Evolutionary conservation across 2,888 invertebrate genomes (phyloP).

Genomic region (Herminia tarsipennalis): DNA sequence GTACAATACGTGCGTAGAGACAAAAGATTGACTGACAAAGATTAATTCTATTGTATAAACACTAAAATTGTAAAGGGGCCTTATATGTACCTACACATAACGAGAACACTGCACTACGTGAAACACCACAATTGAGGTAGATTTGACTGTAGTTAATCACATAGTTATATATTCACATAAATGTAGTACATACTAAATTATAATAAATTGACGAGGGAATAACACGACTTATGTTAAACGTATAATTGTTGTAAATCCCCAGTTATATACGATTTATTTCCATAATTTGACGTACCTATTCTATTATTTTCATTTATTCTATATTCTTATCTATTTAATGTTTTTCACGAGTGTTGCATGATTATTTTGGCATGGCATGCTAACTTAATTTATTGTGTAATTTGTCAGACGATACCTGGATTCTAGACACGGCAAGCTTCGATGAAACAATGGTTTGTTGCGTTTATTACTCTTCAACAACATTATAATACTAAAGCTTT

Average conservation of each 20-base stretch:
- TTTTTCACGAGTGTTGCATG: conserved; percentile 73
- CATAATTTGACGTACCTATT: conserved; percentile 31
- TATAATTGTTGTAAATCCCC: conserved; percentile 22
- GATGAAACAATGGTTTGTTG: conserved; percentile 81
- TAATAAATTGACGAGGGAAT: conserved; percentile 35
- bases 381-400: conserved; percentile 79
- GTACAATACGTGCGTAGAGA: conserved; percentile 8
- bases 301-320: conserved; percentile 46
- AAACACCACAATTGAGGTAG: conserved; percentile 52
- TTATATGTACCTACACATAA: conserved; percentile 51
- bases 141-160: conserved; percentile 47
- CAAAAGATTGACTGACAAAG: conserved; percentile 43
- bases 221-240: conserved; percentile 1
- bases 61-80: conserved; percentile 48
- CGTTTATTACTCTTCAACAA: conserved; percentile 64
- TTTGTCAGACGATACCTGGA: conserved; percentile 84
- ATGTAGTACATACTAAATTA: conserved; percentile 31
- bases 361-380: conserved; percentile 80
- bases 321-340: conserved; percentile 46
- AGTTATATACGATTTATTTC: conserved; percentile 35
- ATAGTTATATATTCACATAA: conserved; percentile 43
- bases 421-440: conserved; percentile 80
- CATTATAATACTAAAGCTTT: conserved; percentile 52
- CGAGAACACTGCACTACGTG: conserved; percentile 47
- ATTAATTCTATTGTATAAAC: conserved; percentile 52